Conservation (phyloP, 2,888 invertebrate species). For the Latheticus oryzae region DNA sequence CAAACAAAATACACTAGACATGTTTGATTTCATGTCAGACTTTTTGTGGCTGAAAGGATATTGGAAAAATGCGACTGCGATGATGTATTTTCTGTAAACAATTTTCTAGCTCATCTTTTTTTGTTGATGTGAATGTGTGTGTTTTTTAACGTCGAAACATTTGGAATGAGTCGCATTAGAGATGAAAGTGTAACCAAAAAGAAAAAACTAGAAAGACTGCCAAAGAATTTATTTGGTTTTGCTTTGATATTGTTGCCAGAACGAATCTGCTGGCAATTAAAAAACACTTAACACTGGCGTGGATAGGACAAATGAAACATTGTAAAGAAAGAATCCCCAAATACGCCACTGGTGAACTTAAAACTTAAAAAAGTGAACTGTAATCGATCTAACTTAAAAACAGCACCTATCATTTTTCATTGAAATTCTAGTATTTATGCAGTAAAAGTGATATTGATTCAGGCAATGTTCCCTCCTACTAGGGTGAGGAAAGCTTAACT, state of each 20-base stretch:
- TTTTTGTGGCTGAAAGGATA: conserved; percentile 17
- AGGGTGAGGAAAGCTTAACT: too few relatives aligned
- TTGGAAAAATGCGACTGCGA: conserved; percentile 12
- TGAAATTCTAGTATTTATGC: too few relatives aligned
- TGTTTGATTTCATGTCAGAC: conserved; percentile 28
- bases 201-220: conserved; percentile 12
- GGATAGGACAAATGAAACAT: too few relatives aligned
- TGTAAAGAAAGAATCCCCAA: too few relatives aligned
- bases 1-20: conserved; percentile 31
- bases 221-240: conserved; percentile 15
- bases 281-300: conserved; percentile 7
- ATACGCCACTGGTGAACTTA: too few relatives aligned
- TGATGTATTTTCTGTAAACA: conserved; percentile 11
- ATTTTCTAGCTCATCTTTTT: not conserved
- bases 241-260: conserved; percentile 31
- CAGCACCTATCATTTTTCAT: too few relatives aligned
- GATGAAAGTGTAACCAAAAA: too few relatives aligned
- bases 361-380: too few relatives aligned
- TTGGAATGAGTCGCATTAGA: too few relatives aligned
- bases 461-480: too few relatives aligned
- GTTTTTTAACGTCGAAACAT: not conserved
- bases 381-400: too few relatives aligned
- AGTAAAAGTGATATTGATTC: too few relatives aligned
- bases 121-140: not conserved
- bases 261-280: conserved; percentile 8